These are phyloP conservation scores for Pocillopora grandis DNA, from an alignment of 92 coral and sea anemone genomes.

Conservation along the genomic window DNA sequence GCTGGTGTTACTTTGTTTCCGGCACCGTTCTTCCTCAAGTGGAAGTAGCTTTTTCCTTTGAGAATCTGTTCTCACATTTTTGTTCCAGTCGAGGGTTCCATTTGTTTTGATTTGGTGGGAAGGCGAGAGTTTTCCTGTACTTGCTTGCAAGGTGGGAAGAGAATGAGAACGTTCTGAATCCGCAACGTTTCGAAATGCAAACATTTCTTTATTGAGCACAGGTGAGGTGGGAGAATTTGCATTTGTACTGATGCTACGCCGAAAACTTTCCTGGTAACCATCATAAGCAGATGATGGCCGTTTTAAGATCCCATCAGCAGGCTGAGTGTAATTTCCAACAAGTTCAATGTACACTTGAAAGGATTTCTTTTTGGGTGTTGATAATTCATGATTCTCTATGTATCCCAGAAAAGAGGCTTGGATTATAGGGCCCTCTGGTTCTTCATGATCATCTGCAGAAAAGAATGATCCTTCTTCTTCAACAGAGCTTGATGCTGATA, in stretches of 20 bases:
- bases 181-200: slow-evolving; percentile 28
- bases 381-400: slow-evolving; percentile 68
- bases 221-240: slow-evolving; percentile 47
- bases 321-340: slow-evolving; percentile 82
- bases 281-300: slow-evolving; percentile 93
- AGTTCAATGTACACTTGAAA: slow-evolving; percentile 96
- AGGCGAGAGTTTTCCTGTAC: slow-evolving; percentile 4
- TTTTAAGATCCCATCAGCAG: slow-evolving; percentile 81
- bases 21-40: slow-evolving; percentile 64
- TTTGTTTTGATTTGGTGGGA: slow-evolving; percentile 34
- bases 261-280: slow-evolving; percentile 79
- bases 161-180: slow-evolving; percentile 48
- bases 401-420: slow-evolving; percentile 74
- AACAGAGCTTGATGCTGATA: slow-evolving; percentile 73
- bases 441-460: slow-evolving; percentile 79
- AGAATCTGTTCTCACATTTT: slow-evolving; percentile 64
- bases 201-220: slow-evolving; percentile 26
- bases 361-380: slow-evolving; percentile 62
- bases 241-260: slow-evolving; percentile 55
- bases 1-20: slow-evolving; percentile 60
- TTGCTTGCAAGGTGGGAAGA: slow-evolving; percentile 35
- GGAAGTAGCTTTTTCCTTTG: slow-evolving; percentile 78
- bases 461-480: slow-evolving; percentile 70
- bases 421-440: slow-evolving; percentile 63
- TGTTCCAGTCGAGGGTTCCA: slow-evolving; percentile 63